A percentile compares a stretch with the other conserved stretches of the same genome.
These are phyloP conservation scores for Pollicipes pollicipes DNA, from an alignment of 1,140 invertebrate species.

Conservation along the genomic window DNA sequence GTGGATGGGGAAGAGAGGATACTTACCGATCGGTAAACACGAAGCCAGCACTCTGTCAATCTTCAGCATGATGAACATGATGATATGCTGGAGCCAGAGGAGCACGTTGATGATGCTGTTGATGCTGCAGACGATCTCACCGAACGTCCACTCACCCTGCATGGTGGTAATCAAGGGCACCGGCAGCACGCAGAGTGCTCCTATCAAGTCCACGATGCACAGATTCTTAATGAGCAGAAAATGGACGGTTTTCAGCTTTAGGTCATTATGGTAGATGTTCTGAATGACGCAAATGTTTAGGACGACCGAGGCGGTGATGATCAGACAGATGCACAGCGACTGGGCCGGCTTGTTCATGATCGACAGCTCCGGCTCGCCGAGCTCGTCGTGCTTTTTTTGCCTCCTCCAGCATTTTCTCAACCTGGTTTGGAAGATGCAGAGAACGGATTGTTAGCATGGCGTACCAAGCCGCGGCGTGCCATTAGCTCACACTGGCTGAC, in stretches of 20 bases:
- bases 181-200: slow-evolving; percentile 22
- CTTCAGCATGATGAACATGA: slow-evolving; percentile 21
- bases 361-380: background rate
- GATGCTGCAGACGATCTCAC: slow-evolving; percentile 18
- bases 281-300: slow-evolving; percentile 21
- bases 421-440: no score
- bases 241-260: slow-evolving; percentile 23
- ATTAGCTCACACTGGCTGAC: no score
- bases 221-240: slow-evolving; percentile 25
- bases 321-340: slow-evolving; percentile 11
- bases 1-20: slow-evolving; percentile 12
- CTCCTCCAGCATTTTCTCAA: background rate
- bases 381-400: background rate
- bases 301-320: slow-evolving; percentile 19
- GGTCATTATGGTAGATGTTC: slow-evolving; percentile 22
- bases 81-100: slow-evolving; percentile 24
- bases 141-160: slow-evolving; percentile 21
- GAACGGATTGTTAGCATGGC: no score
- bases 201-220: slow-evolving; percentile 23
- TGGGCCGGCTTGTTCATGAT: slow-evolving; percentile 12
- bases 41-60: slow-evolving; percentile 23
- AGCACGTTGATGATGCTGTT: slow-evolving; percentile 22
- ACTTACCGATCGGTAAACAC: slow-evolving; percentile 23
- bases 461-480: no score
- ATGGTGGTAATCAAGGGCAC: slow-evolving; percentile 21